phyloP scores from a whole-genome alignment of 2,888 invertebrate genomes.

The Drosophila koepferae region DNA sequence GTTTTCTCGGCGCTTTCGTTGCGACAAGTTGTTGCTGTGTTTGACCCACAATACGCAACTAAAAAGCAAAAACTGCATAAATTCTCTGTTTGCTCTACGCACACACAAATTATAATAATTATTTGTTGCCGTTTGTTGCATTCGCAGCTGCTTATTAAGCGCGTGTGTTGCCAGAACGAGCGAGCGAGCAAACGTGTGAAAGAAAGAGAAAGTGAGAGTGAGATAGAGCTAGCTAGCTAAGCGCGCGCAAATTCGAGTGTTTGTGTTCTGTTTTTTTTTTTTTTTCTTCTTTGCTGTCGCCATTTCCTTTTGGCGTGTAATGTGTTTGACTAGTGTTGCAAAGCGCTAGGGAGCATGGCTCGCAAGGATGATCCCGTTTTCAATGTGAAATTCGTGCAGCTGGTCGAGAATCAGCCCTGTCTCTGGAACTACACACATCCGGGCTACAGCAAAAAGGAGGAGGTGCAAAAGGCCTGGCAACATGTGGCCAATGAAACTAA shows the following conservation, averaged over 20 bases:
- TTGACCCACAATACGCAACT: constrained; percentile 15
- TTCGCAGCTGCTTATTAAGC: constrained; percentile 7
- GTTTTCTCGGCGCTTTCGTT: constrained; percentile 83
- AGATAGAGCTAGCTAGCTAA: constrained; percentile 19
- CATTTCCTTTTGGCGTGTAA: constrained; percentile 14
- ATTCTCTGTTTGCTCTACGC: not conserved
- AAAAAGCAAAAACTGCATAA: constrained; percentile 1
- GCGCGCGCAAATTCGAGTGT: constrained; percentile 44
- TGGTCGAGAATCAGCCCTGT: constrained; percentile 81
- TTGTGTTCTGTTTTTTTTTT: not conserved
- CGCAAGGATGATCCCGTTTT: constrained; percentile 84
- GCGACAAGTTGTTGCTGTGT: constrained; percentile 80
- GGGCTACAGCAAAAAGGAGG: constrained; percentile 83
- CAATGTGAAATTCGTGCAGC: constrained; percentile 83
- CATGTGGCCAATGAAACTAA: constrained; percentile 83
- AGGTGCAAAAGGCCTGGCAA: constrained; percentile 83
- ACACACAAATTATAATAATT: not conserved
- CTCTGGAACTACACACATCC: constrained; percentile 83
- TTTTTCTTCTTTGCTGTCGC: not conserved
- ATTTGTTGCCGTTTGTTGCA: constrained; percentile 22
- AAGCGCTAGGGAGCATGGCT: constrained; percentile 65
- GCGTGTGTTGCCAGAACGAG: not conserved
- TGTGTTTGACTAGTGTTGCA: constrained; percentile 45
- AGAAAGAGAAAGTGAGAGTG: not conserved
- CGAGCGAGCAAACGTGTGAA: too few relatives aligned